These are phyloP conservation scores for Cryptosula pallasiana DNA, from an alignment of 2,888 invertebrate genomes.

Conservation along the genomic window DNA sequence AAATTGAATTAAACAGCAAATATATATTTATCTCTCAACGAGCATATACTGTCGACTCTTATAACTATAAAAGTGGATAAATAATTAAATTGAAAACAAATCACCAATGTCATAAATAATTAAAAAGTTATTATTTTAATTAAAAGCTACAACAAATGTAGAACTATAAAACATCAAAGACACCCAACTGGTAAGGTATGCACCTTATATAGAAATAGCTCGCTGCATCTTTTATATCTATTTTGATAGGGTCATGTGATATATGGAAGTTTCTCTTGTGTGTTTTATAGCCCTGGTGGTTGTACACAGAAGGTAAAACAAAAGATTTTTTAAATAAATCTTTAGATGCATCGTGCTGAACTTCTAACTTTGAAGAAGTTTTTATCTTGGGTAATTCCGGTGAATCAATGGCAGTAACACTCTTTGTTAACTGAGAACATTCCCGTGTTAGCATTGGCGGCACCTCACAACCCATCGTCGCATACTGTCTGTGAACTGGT, in stretches of 20 bases:
- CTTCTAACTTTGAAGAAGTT: neutral
- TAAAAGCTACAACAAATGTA: too few species aligned
- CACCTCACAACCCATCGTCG: neutral
- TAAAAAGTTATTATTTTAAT: too few species aligned
- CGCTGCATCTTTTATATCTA: neutral
- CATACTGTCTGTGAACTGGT: neutral
- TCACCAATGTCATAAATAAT: too few species aligned
- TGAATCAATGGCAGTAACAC: too few species aligned
- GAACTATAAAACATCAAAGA: too few species aligned
- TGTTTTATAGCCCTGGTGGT: conserved; percentile 15
- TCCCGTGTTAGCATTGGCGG: neutral
- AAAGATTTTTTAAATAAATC: neutral
- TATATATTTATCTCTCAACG: too few species aligned
- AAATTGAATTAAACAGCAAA: too few species aligned
- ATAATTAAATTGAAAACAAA: too few species aligned
- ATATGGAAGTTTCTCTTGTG: neutral
- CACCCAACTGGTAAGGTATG: neutral
- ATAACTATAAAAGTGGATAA: too few species aligned
- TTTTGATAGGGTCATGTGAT: neutral
- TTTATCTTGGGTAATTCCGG: neutral
- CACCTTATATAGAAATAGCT: neutral
- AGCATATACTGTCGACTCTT: too few species aligned
- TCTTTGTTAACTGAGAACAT: too few species aligned
- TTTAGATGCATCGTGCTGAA: neutral
- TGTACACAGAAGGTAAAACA: conserved; percentile 1